These are phyloP conservation scores for Sakesphorus luctuosus DNA, from an alignment of 2,113 vertebrate species.

Conservation along the genomic window DNA sequence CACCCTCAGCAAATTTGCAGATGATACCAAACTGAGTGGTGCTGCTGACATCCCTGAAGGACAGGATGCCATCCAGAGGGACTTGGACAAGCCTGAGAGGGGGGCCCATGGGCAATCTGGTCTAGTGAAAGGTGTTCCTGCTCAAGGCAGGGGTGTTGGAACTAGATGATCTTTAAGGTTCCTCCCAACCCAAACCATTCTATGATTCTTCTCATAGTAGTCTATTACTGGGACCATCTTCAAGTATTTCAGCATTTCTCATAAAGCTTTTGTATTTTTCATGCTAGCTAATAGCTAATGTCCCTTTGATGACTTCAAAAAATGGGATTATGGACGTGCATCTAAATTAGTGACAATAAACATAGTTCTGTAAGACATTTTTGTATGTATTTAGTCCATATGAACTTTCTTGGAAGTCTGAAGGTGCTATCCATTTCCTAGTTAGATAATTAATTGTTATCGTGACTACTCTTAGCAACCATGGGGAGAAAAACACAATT, in stretches of 20 bases:
- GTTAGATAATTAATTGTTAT: neutral
- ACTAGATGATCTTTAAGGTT: neutral
- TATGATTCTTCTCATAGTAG: neutral
- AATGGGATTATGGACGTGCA: neutral
- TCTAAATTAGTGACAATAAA: neutral
- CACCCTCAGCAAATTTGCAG: neutral
- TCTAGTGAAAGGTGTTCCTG: neutral
- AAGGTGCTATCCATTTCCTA: neutral
- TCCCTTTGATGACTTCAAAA: neutral
- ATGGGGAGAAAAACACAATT: rapidly evolving
- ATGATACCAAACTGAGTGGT: neutral
- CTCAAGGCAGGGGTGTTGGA: neutral
- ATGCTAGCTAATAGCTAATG: neutral
- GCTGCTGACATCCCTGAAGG: neutral
- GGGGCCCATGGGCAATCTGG: neutral
- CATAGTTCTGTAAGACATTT: neutral
- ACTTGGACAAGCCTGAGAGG: neutral
- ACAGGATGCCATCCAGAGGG: neutral
- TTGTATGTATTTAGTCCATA: neutral
- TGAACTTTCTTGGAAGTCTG: neutral
- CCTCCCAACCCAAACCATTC: neutral
- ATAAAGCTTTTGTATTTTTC: neutral
- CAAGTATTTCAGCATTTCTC: neutral
- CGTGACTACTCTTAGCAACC: neutral
- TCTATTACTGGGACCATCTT: neutral